Conservation (phyloP, 1,140 invertebrate species). For the Psix sp. region DNA sequence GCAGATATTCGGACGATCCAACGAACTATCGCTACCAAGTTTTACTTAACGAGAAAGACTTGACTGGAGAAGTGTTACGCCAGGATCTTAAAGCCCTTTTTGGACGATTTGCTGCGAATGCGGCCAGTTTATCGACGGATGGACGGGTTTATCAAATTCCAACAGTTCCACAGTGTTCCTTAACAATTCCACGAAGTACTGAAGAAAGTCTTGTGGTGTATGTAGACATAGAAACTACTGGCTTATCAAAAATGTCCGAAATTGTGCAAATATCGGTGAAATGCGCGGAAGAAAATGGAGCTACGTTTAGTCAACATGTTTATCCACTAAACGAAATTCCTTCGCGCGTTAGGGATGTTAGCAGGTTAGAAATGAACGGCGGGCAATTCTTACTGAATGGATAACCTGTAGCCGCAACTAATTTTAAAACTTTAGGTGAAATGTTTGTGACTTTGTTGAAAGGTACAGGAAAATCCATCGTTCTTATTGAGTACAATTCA, state of each 20-base stretch:
- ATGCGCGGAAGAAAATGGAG: background rate
- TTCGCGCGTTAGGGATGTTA: background rate
- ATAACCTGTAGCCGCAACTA: background rate
- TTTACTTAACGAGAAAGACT: background rate
- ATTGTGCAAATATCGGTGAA: conserved; percentile 4
- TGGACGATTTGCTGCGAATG: background rate
- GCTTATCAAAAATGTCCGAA: conserved; percentile 5
- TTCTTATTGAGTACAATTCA: conserved; percentile 9
- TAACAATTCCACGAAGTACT: background rate
- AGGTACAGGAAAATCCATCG: background rate
- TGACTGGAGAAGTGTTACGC: background rate
- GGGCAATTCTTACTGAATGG: conserved; percentile 1
- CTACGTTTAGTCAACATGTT: background rate
- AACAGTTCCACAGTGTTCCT: conserved; percentile 5
- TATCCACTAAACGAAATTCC: background rate
- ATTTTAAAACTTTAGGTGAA: background rate
- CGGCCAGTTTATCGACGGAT: background rate
- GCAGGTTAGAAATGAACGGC: background rate
- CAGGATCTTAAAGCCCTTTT: background rate
- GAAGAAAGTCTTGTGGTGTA: background rate
- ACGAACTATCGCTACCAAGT: too few relatives aligned
- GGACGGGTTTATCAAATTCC: background rate
- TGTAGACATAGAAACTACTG: conserved; percentile 8
- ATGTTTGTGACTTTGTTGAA: conserved; percentile 6
- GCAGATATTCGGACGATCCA: too few relatives aligned